A percentile compares a stretch with the other conserved stretches of the same genome.
Evolutionary conservation across 2,888 invertebrate genomes (phyloP).

Genomic region (Lacanobia wlatinum): DNA sequence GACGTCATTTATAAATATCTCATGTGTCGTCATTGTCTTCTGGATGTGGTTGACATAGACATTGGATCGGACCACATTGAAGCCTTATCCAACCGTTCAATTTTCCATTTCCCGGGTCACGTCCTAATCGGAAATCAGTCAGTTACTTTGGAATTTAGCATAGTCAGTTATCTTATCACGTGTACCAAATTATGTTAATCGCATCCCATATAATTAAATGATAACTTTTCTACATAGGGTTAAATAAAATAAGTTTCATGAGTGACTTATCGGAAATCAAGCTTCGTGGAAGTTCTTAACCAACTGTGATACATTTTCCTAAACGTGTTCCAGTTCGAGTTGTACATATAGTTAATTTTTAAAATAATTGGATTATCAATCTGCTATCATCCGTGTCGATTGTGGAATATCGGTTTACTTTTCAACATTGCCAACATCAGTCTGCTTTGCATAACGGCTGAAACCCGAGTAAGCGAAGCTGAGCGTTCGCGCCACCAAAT

Average conservation of each 20-base stretch:
- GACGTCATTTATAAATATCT: slow-evolving; percentile 47
- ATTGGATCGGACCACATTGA: slow-evolving; percentile 8
- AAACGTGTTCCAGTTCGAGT: neutral
- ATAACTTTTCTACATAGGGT: neutral
- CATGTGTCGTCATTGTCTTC: slow-evolving; percentile 24
- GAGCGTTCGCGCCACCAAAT: slow-evolving; percentile 89
- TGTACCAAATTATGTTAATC: neutral
- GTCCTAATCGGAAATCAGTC: slow-evolving; percentile 18
- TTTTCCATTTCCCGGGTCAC: slow-evolving; percentile 42
- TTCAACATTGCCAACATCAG: slow-evolving; percentile 28
- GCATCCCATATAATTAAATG: neutral
- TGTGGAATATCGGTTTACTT: slow-evolving; percentile 27
- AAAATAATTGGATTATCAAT: neutral
- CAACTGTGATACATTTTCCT: neutral
- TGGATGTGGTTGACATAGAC: slow-evolving; percentile 23
- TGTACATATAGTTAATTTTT: slow-evolving; percentile 1
- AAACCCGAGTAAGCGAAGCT: slow-evolving; percentile 82
- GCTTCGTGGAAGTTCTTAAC: neutral
- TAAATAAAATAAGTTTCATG: slow-evolving; percentile 8
- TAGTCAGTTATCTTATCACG: neutral
- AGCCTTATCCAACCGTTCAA: neutral
- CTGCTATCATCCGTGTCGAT: neutral
- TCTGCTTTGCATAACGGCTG: slow-evolving; percentile 71
- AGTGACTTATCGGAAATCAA: neutral
- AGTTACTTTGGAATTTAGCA: neutral